A percentile compares a stretch with the other conserved stretches of the same genome.
Evolutionary conservation across 2,888 invertebrate species (phyloP).

Genomic region (Cotesia congregata): DNA sequence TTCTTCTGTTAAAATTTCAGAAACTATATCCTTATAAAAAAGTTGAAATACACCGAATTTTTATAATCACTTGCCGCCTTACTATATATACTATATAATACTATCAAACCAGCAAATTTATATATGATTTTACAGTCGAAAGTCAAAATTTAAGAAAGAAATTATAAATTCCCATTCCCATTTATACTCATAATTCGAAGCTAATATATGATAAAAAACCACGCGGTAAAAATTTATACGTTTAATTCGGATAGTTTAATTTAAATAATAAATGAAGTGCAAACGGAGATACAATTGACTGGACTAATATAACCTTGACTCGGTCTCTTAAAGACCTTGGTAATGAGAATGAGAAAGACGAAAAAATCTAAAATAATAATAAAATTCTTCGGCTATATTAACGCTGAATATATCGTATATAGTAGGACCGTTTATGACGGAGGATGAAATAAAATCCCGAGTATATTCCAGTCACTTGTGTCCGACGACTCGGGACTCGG

Average conservation of each 20-base stretch:
- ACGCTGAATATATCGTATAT: constrained; percentile 42
- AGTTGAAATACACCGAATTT: too few species aligned
- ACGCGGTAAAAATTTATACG: neutral
- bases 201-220: neutral
- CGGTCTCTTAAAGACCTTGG: constrained; percentile 15
- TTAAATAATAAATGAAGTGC: constrained; percentile 1
- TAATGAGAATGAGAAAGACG: neutral
- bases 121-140: too few species aligned
- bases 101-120: too few species aligned
- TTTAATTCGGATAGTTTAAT: neutral
- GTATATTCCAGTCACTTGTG: constrained; percentile 38
- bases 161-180: neutral
- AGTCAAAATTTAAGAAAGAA: too few species aligned
- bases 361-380: constrained; percentile 15
- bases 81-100: too few species aligned
- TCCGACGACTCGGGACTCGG: neutral
- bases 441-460: constrained; percentile 45
- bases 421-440: constrained; percentile 44
- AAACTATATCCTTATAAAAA: too few species aligned
- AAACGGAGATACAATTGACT: constrained; percentile 25
- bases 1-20: too few species aligned
- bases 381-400: constrained; percentile 42
- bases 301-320: constrained; percentile 36
- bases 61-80: too few species aligned
- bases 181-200: neutral